These are phyloP conservation scores for Dasypogon diadema DNA, from an alignment of 2,888 invertebrate species.

Conservation along the genomic window DNA sequence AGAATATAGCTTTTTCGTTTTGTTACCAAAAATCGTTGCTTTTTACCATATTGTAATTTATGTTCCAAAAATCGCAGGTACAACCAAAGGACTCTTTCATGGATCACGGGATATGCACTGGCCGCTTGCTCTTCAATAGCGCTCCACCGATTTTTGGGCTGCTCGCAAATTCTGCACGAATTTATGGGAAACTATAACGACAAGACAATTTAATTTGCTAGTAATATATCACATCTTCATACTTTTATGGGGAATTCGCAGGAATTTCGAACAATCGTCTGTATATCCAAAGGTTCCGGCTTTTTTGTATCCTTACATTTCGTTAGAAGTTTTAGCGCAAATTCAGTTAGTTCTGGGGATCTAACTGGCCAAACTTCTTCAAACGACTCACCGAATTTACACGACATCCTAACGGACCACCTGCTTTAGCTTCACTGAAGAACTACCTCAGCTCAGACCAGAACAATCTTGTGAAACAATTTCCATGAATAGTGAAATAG, in stretches of 20 bases:
- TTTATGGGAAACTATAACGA: slow-evolving; percentile 63
- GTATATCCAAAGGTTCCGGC: slow-evolving; percentile 52
- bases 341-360: slow-evolving; percentile 57
- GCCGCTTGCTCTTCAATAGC: slow-evolving; percentile 64
- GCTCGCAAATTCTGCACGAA: slow-evolving; percentile 62
- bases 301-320: slow-evolving; percentile 59
- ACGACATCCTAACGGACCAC: too few species aligned
- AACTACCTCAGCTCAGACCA: too few species aligned
- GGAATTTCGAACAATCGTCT: slow-evolving; percentile 50
- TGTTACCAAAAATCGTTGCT: too few species aligned
- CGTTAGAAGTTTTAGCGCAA: slow-evolving; percentile 59
- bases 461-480: too few species aligned
- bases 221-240: not conserved
- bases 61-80: slow-evolving; percentile 76
- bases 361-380: slow-evolving; percentile 60
- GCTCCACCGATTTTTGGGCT: slow-evolving; percentile 60
- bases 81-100: slow-evolving; percentile 74
- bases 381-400: slow-evolving; percentile 62
- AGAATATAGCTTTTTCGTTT: not conserved
- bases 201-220: not conserved
- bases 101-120: slow-evolving; percentile 77
- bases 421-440: too few species aligned
- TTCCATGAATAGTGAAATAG: too few species aligned
- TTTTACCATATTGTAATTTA: slow-evolving; percentile 69
- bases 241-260: slow-evolving; percentile 53